Evolutionary conservation across 2,113 vertebrate genomes (phyloP), one percentile per base, ranked within the genome.

Genomic region (Chloropsis hardwickii): DNA sequence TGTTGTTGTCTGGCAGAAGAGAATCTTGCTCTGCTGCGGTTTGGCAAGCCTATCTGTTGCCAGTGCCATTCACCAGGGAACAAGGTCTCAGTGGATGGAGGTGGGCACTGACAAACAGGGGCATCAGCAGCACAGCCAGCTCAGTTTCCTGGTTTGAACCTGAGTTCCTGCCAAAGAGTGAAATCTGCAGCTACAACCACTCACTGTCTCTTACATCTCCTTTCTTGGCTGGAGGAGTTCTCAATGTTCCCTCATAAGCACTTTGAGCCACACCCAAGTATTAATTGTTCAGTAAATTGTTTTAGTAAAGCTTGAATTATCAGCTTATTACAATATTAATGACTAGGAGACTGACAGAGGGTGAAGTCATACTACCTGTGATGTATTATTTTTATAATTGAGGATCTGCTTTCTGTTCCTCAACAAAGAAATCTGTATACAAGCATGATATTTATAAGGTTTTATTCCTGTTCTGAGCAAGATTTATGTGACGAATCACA

Each of bases 261-360:
- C 54, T 82, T 92, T 48, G 29, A 60, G 82, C 44, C 72, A 24
- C 79, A 67, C 74, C 78, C 70, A 77, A 69, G 25, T 87, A 67
- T 85, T 95, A 96, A 96, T 93, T 93, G 79, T 74, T 93, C 71
- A 35, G 92, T 78, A 95, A 94, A 69, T 81, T 2, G 58, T 76
- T 62, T 91, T n/a, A 39, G 42, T 31, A 93, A 88, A 93, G 50
- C 56, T 48, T 73, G 95, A 92, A 92, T 97, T 88, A 64, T 67
- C 67, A 53, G 7, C 6, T 83, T 93, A 92, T 94, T 93, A 64
- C 5, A 0, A 22, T 88, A 90, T 83, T 83, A 91, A 90, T 81
- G 78, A 67, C 27, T 45, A 40, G 28, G 58, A 82, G 31, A 66
- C 42, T 83, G 57, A 33, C 35, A 92, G 47, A 87, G 39, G 9